Evolutionary conservation across 2,113 vertebrate species (phyloP), one percentile per base, ranked within the genome.

Genomic region (Zeus faber): DNA sequence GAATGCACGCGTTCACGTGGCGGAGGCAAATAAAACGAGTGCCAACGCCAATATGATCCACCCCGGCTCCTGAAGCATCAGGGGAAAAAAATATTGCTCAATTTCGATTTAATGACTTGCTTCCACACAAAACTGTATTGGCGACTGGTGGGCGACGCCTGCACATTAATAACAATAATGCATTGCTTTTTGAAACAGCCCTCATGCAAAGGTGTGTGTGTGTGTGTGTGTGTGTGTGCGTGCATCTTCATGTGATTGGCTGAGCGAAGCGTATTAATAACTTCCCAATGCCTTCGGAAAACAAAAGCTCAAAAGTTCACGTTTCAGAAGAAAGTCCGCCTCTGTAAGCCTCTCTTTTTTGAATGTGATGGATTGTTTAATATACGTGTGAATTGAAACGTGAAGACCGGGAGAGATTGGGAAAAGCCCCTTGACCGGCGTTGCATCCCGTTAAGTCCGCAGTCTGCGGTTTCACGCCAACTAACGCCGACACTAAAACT

Each of bases 101-200:
- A 88, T 87, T 87, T 85, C 79, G 81, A 84, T 85, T 82, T 86
- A 90, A 88, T 87, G 87, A 84, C 80, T n/a, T 73, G 65, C 72
- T 80, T 87, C 81, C 25, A 62, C 70, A 83, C 70, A 71, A 65
- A 61, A 63, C 69, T n/a, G 74, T 62, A 54, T 29, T 58, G 46
- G 69, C 73, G 63, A 62, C 74, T 77, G 77, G 82, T n/a, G 86
- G 74, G 52, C 49, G 14, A 67, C 16, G 70, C 77, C 74, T 62
- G 25, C 61, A 70, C 64, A 73, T 72, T 84, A 88, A 89, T 86
- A 87, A 83, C 74, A 82, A 82, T 88, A 88, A 88, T 85, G 79
- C 79, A 81, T 61, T 67, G 65, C 77, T 85, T 87, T 81, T 82
- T 87, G 63, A 80, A 80, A 83, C 43, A 60, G 76, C 78, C 77